phyloP scores from a whole-genome alignment of 2,888 invertebrate species.

The Microchrysa polita region DNA sequence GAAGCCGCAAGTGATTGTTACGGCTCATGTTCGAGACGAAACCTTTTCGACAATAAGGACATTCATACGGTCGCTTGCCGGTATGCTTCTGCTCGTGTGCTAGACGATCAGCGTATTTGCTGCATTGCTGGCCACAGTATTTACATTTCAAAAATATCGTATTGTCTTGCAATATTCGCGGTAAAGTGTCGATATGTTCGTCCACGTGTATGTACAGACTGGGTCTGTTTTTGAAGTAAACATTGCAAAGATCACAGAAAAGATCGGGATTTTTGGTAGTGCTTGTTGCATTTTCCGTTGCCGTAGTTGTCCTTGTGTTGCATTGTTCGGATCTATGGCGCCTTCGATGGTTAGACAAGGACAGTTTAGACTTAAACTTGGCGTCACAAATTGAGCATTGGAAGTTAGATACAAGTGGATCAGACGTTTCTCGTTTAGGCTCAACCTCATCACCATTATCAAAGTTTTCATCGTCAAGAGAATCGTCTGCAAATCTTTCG shows the following conservation, averaged over 20 bases:
- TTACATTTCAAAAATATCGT: constrained; percentile 20
- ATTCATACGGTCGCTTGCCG: constrained; percentile 65
- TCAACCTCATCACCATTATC: no score
- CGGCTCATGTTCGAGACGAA: constrained; percentile 26
- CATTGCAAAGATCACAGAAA: constrained; percentile 21
- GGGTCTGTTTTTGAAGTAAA: constrained; percentile 6
- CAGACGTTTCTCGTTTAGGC: no score
- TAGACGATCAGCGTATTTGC: constrained; percentile 54
- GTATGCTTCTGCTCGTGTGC: constrained; percentile 66
- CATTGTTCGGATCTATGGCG: not conserved
- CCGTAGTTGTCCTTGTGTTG: not conserved
- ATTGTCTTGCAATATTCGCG: constrained; percentile 8
- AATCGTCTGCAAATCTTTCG: no score
- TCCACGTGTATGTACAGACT: not conserved
- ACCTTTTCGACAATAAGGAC: constrained; percentile 51
- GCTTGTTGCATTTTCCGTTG: not conserved
- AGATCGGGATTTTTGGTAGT: constrained; percentile 17
- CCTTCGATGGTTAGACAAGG: constrained; percentile 17
- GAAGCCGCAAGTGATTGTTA: constrained; percentile 55
- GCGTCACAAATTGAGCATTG: not conserved
- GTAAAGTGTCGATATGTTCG: not conserved
- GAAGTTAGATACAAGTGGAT: not conserved
- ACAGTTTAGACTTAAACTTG: not conserved
- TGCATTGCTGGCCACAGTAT: constrained; percentile 32
- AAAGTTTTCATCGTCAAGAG: no score